phyloP scores from a whole-genome alignment of 2,888 invertebrate genomes.

The Aspidiotus rigidus region DNA sequence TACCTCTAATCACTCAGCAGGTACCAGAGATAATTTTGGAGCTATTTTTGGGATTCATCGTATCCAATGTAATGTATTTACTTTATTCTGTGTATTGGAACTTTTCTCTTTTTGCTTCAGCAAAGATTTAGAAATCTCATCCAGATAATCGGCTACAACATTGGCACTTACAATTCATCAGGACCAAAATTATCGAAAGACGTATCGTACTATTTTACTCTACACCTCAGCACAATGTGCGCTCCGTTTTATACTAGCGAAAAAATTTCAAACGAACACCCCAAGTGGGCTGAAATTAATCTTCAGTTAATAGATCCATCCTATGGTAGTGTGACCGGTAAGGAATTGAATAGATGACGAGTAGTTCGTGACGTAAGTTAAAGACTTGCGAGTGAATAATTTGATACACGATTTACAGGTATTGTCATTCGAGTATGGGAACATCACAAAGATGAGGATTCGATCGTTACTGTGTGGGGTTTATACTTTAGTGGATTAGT shows the following conservation, averaged over 20 bases:
- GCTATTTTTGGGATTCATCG: not conserved
- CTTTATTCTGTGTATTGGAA: not conserved
- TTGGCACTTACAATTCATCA: constrained; percentile 45
- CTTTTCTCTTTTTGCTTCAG: constrained; percentile 44
- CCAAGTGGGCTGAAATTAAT: constrained; percentile 74
- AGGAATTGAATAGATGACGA: not conserved
- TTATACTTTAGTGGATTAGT: constrained; percentile 75
- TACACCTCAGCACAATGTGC: constrained; percentile 70
- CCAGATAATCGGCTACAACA: constrained; percentile 61
- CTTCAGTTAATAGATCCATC: constrained; percentile 39
- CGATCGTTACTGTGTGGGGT: constrained; percentile 60
- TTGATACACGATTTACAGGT: constrained; percentile 38
- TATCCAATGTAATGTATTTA: not conserved
- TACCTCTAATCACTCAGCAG: constrained; percentile 75
- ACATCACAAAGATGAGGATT: constrained; percentile 38
- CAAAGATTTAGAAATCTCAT: constrained; percentile 68
- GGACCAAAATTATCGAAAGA: constrained; percentile 40
- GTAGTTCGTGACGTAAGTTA: too few species aligned
- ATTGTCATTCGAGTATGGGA: constrained; percentile 48
- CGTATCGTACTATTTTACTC: constrained; percentile 63
- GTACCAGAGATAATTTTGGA: constrained; percentile 43
- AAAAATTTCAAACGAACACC: constrained; percentile 58
- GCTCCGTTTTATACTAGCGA: constrained; percentile 79
- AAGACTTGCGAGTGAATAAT: not conserved
- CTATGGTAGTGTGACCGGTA: constrained; percentile 40